phyloP scores from a whole-genome alignment of 1,140 invertebrate species.

The Pseudomyrmex cubaensis region DNA sequence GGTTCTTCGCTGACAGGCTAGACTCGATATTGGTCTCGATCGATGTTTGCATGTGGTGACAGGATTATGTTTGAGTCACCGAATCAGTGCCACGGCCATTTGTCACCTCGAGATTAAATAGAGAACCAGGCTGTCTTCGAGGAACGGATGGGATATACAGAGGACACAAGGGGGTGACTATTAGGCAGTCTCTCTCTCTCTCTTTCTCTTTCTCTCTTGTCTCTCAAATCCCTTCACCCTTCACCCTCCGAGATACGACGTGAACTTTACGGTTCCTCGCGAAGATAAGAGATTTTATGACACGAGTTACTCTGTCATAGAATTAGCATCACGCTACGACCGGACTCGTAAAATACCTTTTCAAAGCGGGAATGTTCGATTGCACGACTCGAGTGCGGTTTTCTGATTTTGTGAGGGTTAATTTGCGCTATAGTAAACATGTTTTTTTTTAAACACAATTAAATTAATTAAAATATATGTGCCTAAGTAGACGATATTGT shows the following conservation, averaged over 20 bases:
- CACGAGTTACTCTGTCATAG: conserved; percentile 19
- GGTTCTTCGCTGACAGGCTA: conserved; percentile 31
- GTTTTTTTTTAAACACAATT: no score
- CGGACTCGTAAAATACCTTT: neutral
- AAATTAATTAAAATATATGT: no score
- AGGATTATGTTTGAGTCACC: conserved; percentile 82
- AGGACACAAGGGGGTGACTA: conserved; percentile 71
- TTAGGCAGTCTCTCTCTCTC: conserved; percentile 24
- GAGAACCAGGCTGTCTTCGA: conserved; percentile 78
- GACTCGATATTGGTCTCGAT: conserved; percentile 77
- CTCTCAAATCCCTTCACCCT: neutral
- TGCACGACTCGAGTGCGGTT: no score
- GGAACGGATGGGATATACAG: conserved; percentile 58
- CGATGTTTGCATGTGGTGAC: conserved; percentile 81
- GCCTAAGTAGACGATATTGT: no score
- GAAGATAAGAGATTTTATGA: conserved; percentile 64
- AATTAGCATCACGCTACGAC: conserved; percentile 52
- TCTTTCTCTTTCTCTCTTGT: no score
- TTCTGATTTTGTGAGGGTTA: no score
- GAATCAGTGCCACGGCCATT: conserved; percentile 81
- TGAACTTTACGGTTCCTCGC: conserved; percentile 36
- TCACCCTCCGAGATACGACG: neutral
- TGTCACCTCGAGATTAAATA: conserved; percentile 81
- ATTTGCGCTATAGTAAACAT: no score
- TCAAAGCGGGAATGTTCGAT: neutral